A percentile compares a stretch with the other conserved stretches of the same genome.
These are phyloP conservation scores for Andrena dorsata DNA, from an alignment of 2,888 invertebrate species.

Conservation along the genomic window DNA sequence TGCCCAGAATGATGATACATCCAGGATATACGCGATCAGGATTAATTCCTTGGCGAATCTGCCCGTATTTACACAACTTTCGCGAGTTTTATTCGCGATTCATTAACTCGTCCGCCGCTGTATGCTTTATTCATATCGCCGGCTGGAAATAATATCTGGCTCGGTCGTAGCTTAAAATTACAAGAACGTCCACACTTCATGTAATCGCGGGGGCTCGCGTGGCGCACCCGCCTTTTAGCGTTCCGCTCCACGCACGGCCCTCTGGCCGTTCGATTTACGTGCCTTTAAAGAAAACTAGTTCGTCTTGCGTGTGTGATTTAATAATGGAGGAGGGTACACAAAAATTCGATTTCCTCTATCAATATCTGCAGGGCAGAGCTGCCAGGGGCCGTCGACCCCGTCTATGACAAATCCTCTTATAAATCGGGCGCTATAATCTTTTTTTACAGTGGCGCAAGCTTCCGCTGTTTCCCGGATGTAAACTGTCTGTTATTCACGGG, in stretches of 20 bases:
- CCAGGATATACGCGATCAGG: neutral
- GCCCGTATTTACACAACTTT: neutral
- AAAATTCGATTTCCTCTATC: constrained; percentile 57
- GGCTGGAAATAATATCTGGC: constrained; percentile 12
- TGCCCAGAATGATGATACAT: neutral
- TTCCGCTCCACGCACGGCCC: neutral
- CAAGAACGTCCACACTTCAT: neutral
- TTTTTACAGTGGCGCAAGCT: constrained; percentile 42
- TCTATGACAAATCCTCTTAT: constrained; percentile 55
- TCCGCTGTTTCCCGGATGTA: constrained; percentile 52
- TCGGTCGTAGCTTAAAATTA: constrained; percentile 12
- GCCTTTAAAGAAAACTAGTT: constrained; percentile 51
- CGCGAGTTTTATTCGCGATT: neutral
- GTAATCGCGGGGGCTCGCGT: neutral
- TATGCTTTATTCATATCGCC: neutral
- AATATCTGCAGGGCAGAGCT: constrained; percentile 35
- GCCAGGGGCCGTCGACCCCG: neutral
- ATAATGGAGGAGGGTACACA: constrained; percentile 52
- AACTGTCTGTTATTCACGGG: constrained; percentile 61
- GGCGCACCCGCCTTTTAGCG: neutral
- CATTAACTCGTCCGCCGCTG: neutral
- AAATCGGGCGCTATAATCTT: constrained; percentile 50
- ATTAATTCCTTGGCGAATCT: neutral
- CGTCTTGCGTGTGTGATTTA: constrained; percentile 45
- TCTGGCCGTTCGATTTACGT: constrained; percentile 24